phyloP scores from a whole-genome alignment of 2,888 invertebrate genomes.

The Zaprionus bogoriensis region DNA sequence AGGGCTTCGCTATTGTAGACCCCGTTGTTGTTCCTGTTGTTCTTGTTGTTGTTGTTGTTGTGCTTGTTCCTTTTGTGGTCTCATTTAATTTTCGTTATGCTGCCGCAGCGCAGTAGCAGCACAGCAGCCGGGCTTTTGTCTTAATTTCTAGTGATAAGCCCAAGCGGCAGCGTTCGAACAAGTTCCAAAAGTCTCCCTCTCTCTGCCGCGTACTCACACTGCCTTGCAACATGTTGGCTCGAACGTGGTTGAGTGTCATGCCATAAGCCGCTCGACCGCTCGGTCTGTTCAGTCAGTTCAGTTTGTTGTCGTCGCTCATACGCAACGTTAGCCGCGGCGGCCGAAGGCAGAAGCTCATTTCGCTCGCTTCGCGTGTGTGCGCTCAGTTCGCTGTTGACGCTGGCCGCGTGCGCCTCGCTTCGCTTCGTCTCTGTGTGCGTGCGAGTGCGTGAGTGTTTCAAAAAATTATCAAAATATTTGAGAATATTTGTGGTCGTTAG shows the following conservation, averaged over 20 bases:
- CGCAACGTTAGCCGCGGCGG: conserved; percentile 61
- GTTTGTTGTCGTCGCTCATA: conserved; percentile 64
- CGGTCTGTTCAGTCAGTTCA: too few relatives aligned
- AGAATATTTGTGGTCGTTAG: conserved; percentile 23
- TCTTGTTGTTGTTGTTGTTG: background rate
- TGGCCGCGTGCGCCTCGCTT: conserved; percentile 47
- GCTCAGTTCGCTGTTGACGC: conserved; percentile 59
- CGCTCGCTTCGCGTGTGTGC: conserved; percentile 6
- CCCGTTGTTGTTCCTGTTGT: background rate
- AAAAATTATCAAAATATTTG: conserved; percentile 41
- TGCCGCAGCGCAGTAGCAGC: conserved; percentile 8
- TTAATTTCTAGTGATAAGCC: conserved; percentile 74
- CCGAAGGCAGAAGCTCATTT: conserved; percentile 2
- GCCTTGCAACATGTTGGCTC: conserved; percentile 33
- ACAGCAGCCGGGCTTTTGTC: conserved; percentile 50
- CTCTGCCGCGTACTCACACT: background rate
- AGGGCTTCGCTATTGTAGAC: background rate
- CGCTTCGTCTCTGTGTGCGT: conserved; percentile 22
- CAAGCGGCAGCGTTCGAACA: conserved; percentile 8
- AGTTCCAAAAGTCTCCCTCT: background rate
- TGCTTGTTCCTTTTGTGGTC: conserved; percentile 41
- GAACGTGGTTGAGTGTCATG: conserved; percentile 53
- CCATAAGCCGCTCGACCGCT: too few relatives aligned
- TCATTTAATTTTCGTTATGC: conserved; percentile 60
- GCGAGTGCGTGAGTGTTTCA: conserved; percentile 12